Evolutionary conservation across 2,888 invertebrate species (phyloP), one percentile per base, ranked within the genome.

Genomic region (Lycocerus yunnanus): DNA sequence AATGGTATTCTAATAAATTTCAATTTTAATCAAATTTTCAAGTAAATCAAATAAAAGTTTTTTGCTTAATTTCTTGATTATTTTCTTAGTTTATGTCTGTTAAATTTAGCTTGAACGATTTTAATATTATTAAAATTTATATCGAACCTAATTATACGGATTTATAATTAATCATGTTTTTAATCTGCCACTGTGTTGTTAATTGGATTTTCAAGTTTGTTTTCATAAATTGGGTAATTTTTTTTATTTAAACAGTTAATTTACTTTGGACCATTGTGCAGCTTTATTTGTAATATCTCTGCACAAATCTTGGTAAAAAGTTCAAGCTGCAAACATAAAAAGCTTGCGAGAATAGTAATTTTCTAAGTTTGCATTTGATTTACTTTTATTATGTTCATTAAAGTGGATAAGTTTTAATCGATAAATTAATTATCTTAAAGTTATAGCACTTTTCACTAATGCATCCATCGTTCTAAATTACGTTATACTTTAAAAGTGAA

Each of bases 311-410:
- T 60, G 60, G 60, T 11, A 60, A 60, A 15, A 60, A 60, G 60
- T 63, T 63, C 18, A 63, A 63, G 61, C 61, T 63, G 18, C 61
- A 63, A 63, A 63, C 61, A 63, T 63, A 63, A 63, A 43, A 43
- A 63, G 15, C 20, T 63, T 63, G 16, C 16, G 20, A 43, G 43
- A n/a, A 43, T 43, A 63, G 61, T 70, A 63, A 63, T 70, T 70
- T 70, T 15, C 70, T 10, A 70, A 70, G 70, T 65, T 70, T 43
- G 65, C 70, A 27, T 63, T 70, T 60, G 24, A 70, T 70, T 63
- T 20, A 70, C 43, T 20, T 65, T 65, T 27, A 61, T 61, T 70
- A 63, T 63, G 61, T 20, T 16, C 60, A 70, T 63, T 63, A 68
- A 68, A 68, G 68, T 68, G 58, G 58, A 21, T 27, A 68, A 21